A percentile compares a stretch with the other conserved stretches of the same genome.
Evolutionary conservation across 2,113 vertebrate genomes (phyloP).

Genomic region (Synchiropus splendidus): DNA sequence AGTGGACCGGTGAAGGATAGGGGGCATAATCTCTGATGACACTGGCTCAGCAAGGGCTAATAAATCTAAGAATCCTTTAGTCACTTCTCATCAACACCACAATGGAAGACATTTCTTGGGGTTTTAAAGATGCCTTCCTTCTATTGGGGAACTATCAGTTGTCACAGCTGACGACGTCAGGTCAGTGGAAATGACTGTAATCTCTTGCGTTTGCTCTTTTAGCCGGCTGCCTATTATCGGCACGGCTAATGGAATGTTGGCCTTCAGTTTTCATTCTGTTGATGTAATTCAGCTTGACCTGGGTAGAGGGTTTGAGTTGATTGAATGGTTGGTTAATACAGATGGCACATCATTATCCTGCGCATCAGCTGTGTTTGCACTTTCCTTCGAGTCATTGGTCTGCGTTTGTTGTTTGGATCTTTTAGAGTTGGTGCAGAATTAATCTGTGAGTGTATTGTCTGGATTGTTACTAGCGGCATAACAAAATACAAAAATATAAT

Average conservation of each 20-base stretch:
- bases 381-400: too few species aligned
- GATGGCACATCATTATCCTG: too few species aligned
- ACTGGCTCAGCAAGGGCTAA: conserved; percentile 53
- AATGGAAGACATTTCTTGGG: conserved; percentile 40
- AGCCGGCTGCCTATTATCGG: conserved; percentile 14
- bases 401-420: too few species aligned
- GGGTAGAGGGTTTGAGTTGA: too few species aligned
- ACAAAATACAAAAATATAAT: too few species aligned
- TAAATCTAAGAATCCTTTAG: conserved; percentile 60
- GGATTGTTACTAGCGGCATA: too few species aligned
- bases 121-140: conserved; percentile 30
- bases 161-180: conserved; percentile 12
- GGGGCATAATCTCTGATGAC: conserved; percentile 66
- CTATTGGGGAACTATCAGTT: conserved; percentile 28
- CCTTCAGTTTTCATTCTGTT: too few species aligned
- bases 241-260: conserved; percentile 1
- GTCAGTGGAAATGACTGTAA: conserved; percentile 9
- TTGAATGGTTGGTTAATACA: too few species aligned
- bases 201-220: conserved; percentile 9
- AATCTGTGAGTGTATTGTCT: too few species aligned
- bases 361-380: too few species aligned
- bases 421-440: too few species aligned
- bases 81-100: conserved; percentile 58
- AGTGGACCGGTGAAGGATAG: conserved; percentile 54
- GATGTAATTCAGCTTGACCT: too few species aligned